A percentile compares a stretch with the other conserved stretches of the same genome.
Conservation (phyloP, 2,797 vertebrate species). For the Paramormyrops hopkinsi region DNA sequence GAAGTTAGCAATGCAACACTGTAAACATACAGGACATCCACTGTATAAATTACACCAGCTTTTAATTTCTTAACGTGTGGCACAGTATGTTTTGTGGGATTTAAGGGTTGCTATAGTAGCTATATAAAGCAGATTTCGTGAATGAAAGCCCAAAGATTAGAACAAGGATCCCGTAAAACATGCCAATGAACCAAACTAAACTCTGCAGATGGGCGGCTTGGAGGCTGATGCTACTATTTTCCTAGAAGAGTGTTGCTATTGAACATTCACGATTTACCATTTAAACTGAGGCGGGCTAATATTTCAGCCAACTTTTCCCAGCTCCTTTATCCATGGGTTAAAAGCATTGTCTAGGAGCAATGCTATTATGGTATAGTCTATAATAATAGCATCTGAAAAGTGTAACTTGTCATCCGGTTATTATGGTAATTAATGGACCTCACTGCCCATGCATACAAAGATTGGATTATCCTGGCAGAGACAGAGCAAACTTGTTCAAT, state of each 20-base stretch:
- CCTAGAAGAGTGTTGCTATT: background rate
- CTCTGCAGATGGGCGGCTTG: conserved; percentile 24
- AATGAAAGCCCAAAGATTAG: background rate
- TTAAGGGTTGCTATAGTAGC: background rate
- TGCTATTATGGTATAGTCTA: background rate
- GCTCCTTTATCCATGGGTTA: background rate
- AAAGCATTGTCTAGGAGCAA: background rate
- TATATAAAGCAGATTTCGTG: background rate
- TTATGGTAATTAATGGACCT: conserved; percentile 37
- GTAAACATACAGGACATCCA: background rate
- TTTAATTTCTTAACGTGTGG: background rate
- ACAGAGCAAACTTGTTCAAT: conserved; percentile 42
- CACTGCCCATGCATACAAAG: conserved; percentile 33
- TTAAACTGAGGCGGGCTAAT: background rate
- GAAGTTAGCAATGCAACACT: background rate
- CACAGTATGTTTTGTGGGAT: background rate
- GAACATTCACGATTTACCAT: background rate
- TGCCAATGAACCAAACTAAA: background rate
- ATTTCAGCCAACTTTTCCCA: background rate
- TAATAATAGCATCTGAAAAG: background rate
- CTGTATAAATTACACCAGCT: background rate
- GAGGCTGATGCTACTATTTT: conserved; percentile 36
- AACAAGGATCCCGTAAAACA: background rate
- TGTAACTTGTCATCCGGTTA: conserved; percentile 1
- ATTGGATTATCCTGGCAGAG: conserved; percentile 42